These are phyloP conservation scores for Nicator chloris DNA, from an alignment of 2,113 vertebrate genomes.

Conservation along the genomic window DNA sequence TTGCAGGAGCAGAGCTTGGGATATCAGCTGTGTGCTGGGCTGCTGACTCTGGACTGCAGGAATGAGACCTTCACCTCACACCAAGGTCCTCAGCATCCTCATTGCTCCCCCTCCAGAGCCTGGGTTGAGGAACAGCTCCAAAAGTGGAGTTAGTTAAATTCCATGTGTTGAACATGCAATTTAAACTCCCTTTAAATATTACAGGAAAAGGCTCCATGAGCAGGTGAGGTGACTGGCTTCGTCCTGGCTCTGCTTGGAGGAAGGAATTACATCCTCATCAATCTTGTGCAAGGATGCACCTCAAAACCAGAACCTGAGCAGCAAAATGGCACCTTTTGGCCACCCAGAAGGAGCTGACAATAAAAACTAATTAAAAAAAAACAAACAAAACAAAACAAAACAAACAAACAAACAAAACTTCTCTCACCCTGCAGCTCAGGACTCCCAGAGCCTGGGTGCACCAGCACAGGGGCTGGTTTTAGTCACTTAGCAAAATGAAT, in stretches of 20 bases:
- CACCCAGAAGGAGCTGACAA: background rate
- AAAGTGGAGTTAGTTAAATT: background rate
- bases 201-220: background rate
- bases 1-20: background rate
- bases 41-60: background rate
- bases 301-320: background rate
- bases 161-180: background rate
- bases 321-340: background rate
- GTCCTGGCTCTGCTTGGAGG: background rate
- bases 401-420: too few species aligned
- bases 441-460: too few species aligned
- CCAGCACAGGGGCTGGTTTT: too few species aligned
- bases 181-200: background rate
- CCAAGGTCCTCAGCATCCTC: background rate
- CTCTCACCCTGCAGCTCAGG: too few species aligned
- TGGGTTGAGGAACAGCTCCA: background rate
- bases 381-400: background rate
- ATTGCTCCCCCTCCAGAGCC: background rate
- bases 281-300: background rate
- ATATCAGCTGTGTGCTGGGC: background rate
- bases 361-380: background rate
- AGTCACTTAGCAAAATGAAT: slow-evolving; percentile 49
- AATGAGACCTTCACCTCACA: background rate
- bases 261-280: background rate
- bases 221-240: background rate